phyloP scores from a whole-genome alignment of 1,140 invertebrate genomes.

The Prorops nasuta region DNA sequence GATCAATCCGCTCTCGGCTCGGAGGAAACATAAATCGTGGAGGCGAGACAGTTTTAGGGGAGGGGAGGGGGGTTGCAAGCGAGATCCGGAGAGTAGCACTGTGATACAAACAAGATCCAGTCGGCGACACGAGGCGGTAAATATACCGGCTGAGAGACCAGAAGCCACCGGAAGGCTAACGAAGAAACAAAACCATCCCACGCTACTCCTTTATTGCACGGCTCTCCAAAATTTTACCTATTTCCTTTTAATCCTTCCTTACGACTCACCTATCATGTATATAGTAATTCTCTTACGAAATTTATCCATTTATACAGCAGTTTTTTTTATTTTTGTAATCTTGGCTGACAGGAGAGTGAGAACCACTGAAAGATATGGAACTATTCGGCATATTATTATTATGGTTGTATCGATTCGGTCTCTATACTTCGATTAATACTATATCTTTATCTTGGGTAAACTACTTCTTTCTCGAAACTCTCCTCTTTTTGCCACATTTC shows the following conservation, averaged over 20 bases:
- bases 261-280: not conserved
- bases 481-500: not conserved
- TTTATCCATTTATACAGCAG: not conserved
- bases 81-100: slow-evolving; percentile 27
- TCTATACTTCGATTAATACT: too few relatives aligned
- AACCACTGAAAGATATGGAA: too few relatives aligned
- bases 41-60: slow-evolving; percentile 48
- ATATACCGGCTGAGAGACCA: slow-evolving; percentile 28
- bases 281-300: too few relatives aligned
- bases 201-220: too few relatives aligned
- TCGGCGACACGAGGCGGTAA: slow-evolving; percentile 37
- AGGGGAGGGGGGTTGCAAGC: slow-evolving; percentile 19
- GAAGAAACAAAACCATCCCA: too few relatives aligned
- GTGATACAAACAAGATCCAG: slow-evolving; percentile 54
- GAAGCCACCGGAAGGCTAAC: slow-evolving; percentile 2
- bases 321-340: not conserved
- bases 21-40: slow-evolving; percentile 53
- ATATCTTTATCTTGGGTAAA: too few relatives aligned
- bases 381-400: too few relatives aligned
- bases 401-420: too few relatives aligned
- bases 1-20: slow-evolving; percentile 49
- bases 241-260: not conserved
- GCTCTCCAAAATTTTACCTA: too few relatives aligned
- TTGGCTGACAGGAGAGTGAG: too few relatives aligned
- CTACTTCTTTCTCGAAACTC: not conserved